Percentiles rank a stretch among this genome's conserved stretches.
These are phyloP conservation scores for Pyrrhosoma nymphula DNA, from an alignment of 2,888 invertebrate species.

Conservation along the genomic window DNA sequence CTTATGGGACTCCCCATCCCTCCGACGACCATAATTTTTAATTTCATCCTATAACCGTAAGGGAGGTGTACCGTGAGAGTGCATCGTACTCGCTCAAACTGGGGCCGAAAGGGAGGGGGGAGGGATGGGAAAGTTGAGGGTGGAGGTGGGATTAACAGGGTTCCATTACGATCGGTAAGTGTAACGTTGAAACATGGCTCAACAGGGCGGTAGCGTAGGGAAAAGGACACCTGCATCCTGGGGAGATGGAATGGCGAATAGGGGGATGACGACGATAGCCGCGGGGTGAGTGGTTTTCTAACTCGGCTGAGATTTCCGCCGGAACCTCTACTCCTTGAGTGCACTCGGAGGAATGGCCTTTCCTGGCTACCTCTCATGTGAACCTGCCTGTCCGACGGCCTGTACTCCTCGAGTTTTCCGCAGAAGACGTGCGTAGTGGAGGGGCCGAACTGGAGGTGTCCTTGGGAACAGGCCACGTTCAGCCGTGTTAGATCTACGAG, in stretches of 20 bases:
- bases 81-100: conserved; percentile 81
- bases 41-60: conserved; percentile 85
- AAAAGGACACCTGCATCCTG: conserved; percentile 84
- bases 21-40: conserved; percentile 77
- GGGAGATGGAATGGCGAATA: conserved; percentile 78
- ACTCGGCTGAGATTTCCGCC: conserved; percentile 74
- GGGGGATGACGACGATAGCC: not conserved
- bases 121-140: not conserved
- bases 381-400: conserved; percentile 81
- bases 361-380: conserved; percentile 77
- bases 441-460: conserved; percentile 81
- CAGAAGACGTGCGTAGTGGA: conserved; percentile 79
- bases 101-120: not conserved
- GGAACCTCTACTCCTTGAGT: conserved; percentile 73
- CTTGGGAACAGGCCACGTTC: conserved; percentile 85
- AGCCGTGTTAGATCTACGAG: conserved; percentile 84
- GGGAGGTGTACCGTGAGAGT: conserved; percentile 86
- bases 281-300: conserved; percentile 69
- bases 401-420: conserved; percentile 86
- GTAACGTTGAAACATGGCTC: conserved; percentile 87
- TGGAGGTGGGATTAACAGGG: conserved; percentile 76
- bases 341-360: not conserved
- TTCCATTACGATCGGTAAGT: conserved; percentile 83
- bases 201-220: conserved; percentile 84
- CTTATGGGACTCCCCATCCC: not conserved